These are phyloP conservation scores for Heliconius hortense DNA, from an alignment of 2,888 invertebrate species.

Conservation along the genomic window DNA sequence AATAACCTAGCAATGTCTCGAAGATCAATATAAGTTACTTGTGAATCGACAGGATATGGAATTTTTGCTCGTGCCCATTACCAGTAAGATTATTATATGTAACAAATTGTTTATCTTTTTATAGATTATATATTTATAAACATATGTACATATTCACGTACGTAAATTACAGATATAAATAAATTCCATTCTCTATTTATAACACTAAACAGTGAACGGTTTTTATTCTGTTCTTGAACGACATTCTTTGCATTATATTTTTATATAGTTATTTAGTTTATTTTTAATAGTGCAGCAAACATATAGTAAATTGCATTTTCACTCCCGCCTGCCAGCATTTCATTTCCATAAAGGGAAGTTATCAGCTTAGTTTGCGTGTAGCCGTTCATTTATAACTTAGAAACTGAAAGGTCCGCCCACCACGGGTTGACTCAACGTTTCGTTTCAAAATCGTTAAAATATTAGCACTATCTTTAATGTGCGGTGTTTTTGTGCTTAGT, in stretches of 20 bases:
- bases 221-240: not conserved
- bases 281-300: not conserved
- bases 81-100: not conserved
- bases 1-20: conserved; percentile 36
- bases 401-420: conserved; percentile 37
- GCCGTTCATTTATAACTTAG: conserved; percentile 23
- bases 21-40: conserved; percentile 31
- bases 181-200: too few relatives aligned
- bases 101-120: not conserved
- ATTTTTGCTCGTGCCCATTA: conserved; percentile 10
- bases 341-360: conserved; percentile 51
- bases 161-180: too few relatives aligned
- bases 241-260: not conserved
- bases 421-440: conserved; percentile 43
- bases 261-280: not conserved
- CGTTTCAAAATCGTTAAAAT: conserved; percentile 44
- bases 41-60: conserved; percentile 29
- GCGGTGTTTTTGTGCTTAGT: conserved; percentile 24
- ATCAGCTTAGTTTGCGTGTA: conserved; percentile 39
- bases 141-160: not conserved
- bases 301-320: conserved; percentile 41
- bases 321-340: conserved; percentile 48
- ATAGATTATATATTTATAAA: not conserved
- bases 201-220: not conserved
- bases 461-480: conserved; percentile 32